Evolutionary conservation across 2,113 vertebrate species (phyloP).

Genomic region (Rallus limicola): DNA sequence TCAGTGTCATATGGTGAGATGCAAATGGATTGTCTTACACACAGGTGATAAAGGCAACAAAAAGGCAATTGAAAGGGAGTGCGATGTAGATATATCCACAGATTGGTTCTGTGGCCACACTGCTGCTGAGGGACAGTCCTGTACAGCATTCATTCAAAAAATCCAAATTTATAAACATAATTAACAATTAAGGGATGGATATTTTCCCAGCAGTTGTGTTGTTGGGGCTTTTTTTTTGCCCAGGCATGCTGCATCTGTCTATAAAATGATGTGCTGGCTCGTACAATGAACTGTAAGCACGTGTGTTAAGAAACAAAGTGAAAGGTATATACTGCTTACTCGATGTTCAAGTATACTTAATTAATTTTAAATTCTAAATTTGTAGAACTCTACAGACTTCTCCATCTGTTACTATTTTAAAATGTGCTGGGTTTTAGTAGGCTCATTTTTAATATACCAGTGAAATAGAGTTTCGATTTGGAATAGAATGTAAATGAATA

Average conservation of each 20-base stretch:
- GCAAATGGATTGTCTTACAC: not conserved
- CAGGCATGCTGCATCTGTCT: not conserved
- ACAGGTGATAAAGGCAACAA: not conserved
- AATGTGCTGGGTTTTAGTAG: not conserved
- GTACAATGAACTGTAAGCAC: not conserved
- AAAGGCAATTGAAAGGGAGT: not conserved
- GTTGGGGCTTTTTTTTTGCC: not conserved
- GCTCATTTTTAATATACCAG: constrained; percentile 15
- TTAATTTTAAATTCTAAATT: not conserved
- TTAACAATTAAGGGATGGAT: not conserved
- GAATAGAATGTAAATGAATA: not conserved
- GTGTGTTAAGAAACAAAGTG: not conserved
- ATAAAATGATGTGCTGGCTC: not conserved
- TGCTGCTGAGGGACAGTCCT: not conserved
- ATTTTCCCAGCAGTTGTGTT: not conserved
- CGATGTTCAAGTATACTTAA: not conserved
- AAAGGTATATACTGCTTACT: not conserved
- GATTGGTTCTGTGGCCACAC: not conserved
- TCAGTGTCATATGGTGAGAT: not conserved
- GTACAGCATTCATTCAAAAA: not conserved
- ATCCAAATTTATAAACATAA: not conserved
- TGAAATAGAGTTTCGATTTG: constrained; percentile 15
- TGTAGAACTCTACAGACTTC: not conserved
- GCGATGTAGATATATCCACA: not conserved
- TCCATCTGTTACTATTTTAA: constrained; percentile 28